These are phyloP conservation scores for Eudasyphora cyanicolor DNA, from an alignment of 2,888 invertebrate genomes.

Conservation along the genomic window DNA sequence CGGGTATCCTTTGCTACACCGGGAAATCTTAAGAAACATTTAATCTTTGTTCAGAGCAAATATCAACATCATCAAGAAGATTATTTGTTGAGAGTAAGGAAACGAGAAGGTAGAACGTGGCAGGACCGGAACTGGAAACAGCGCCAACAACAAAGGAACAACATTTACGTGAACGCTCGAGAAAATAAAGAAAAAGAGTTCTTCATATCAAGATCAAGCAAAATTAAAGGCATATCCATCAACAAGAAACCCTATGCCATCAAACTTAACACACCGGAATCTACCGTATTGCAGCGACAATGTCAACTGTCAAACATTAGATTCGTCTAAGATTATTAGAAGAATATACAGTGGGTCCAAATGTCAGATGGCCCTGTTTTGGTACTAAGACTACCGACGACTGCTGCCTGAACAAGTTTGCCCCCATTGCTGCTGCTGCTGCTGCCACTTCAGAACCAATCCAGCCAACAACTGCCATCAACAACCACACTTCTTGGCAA, in stretches of 20 bases:
- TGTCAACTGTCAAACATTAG: slow-evolving; percentile 62
- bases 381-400: slow-evolving; percentile 37
- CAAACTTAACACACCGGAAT: too few species aligned
- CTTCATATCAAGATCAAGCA: slow-evolving; percentile 2
- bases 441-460: not conserved
- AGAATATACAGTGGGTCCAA: slow-evolving; percentile 35
- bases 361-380: too few species aligned
- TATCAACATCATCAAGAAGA: slow-evolving; percentile 41
- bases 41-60: not conserved
- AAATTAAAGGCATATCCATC: too few species aligned
- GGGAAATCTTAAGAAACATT: slow-evolving; percentile 10
- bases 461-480: not conserved
- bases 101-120: not conserved
- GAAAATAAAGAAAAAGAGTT: slow-evolving; percentile 24
- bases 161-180: not conserved
- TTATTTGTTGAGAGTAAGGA: slow-evolving; percentile 34
- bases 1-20: too few species aligned
- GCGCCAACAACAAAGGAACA: not conserved
- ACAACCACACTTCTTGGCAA: not conserved
- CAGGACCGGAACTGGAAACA: not conserved
- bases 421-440: slow-evolving; percentile 5
- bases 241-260: too few species aligned
- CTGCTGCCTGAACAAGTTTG: slow-evolving; percentile 25
- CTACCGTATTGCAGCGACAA: slow-evolving; percentile 43
- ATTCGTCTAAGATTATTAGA: slow-evolving; percentile 52